These are phyloP conservation scores for Philotrypesis tridentata DNA, from an alignment of 1,140 invertebrate species.

Conservation along the genomic window DNA sequence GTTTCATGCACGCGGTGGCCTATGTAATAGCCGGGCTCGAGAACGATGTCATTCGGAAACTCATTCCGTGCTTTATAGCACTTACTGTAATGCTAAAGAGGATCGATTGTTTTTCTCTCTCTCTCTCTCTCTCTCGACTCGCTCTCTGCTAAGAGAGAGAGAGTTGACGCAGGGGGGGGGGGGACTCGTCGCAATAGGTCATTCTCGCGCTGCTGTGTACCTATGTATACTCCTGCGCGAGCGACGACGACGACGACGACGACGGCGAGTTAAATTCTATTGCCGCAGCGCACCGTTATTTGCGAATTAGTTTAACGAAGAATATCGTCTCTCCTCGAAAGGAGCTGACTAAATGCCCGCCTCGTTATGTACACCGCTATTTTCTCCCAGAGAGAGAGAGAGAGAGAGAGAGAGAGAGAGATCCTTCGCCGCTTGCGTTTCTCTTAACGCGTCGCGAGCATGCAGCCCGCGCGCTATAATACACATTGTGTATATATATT, in stretches of 20 bases:
- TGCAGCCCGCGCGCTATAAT: too few species aligned
- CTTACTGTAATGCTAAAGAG: constrained; percentile 26
- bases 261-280: constrained; percentile 1
- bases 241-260: too few species aligned
- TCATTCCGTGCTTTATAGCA: constrained; percentile 23
- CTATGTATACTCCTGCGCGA: too few species aligned
- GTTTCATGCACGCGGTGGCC: not conserved
- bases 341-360: too few species aligned
- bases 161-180: too few species aligned
- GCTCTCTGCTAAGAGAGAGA: too few species aligned
- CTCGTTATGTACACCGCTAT: too few species aligned
- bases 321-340: too few species aligned
- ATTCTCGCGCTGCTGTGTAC: not conserved
- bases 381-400: too few species aligned
- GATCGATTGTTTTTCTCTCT: constrained; percentile 15
- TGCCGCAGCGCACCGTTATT: not conserved
- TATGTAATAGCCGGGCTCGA: not conserved
- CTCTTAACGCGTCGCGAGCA: not conserved
- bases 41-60: constrained; percentile 15
- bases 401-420: too few species aligned
- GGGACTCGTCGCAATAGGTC: not conserved
- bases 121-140: too few species aligned
- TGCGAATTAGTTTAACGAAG: not conserved
- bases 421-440: not conserved
- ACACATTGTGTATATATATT: not conserved